Evolutionary conservation across 2,888 invertebrate species (phyloP), one percentile per base, ranked within the genome.

Genomic region (Acrobasis suavella): DNA sequence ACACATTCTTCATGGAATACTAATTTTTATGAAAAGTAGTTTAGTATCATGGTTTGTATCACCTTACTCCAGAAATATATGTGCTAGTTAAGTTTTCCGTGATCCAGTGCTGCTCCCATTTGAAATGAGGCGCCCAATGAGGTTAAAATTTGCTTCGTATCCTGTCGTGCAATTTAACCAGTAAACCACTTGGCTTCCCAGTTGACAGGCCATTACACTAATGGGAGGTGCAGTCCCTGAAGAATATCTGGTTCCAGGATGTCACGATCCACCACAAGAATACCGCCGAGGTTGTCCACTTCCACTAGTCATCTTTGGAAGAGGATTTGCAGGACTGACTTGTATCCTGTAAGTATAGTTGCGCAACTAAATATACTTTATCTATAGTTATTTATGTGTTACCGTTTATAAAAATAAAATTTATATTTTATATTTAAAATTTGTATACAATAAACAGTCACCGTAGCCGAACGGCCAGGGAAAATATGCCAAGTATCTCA

Each of bases 121-220:
- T 22, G 22, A 22, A 22, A 22, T 22, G 3, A 22, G 22, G 2
- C 22, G 2, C 2, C 22, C 22, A 22, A 3, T 22, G 22, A 22
- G 22, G 22, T 22, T 22, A 3, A 22, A 22, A 22, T 2, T 3
- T 22, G 22, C 22, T 22, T 22, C 92, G 39, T 93, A 89, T 6
- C 80, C 87, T 17, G 89, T 93, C 2, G 85, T 89, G 64, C 83
- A 91, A n/a, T n/a, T n/a, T n/a, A n/a, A 93, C 93, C 64, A 86
- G 86, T 70, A 86, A 89, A 58, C 92, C 94, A 14, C 78, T 93
- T 32, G 93, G 93, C 60, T 94, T 86, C 83, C 94, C 94, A 9
- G 76, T 94, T 67, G 91, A 95, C 80, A 89, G 94, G 68, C 93
- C 91, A 0, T 79, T 94, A 60, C 76, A 87, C 61, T 66, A 72